Evolutionary conservation across 1,140 invertebrate genomes (phyloP).

Genomic region (Zelostemma sp.): DNA sequence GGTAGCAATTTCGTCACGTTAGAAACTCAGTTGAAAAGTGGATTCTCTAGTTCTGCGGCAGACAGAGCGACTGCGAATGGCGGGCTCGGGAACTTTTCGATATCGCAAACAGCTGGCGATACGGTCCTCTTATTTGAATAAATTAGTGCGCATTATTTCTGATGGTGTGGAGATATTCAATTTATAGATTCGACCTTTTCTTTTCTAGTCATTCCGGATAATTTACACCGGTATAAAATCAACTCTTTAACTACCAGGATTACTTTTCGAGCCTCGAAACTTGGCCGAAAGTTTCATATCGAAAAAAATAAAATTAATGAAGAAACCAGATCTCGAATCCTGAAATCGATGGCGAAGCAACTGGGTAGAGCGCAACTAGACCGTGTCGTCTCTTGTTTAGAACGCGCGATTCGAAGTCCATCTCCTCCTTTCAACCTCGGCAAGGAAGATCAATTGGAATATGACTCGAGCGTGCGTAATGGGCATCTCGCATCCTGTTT

Average conservation of each 20-base stretch:
- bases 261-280: no score
- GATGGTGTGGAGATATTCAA: no score
- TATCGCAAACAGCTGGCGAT: not conserved
- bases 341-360: constrained; percentile 10
- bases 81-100: constrained; percentile 17
- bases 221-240: no score
- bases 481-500: constrained; percentile 44
- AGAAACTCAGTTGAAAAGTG: constrained; percentile 16
- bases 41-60: constrained; percentile 12
- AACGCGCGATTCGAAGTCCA: constrained; percentile 14
- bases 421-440: not conserved
- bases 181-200: not conserved
- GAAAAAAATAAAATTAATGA: not conserved
- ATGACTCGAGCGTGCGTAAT: constrained; percentile 30
- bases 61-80: constrained; percentile 21
- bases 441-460: constrained; percentile 22
- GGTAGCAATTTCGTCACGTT: constrained; percentile 42
- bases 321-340: constrained; percentile 2
- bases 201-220: no score
- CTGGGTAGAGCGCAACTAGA: constrained; percentile 25
- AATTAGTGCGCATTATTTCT: no score
- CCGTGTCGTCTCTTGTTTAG: constrained; percentile 36
- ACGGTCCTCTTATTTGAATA: not conserved
- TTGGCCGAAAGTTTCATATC: no score
- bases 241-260: no score